Percentiles rank a stretch among this genome's conserved stretches.
phyloP scores from a whole-genome alignment of 2,888 invertebrate genomes.

The Liopterus haemorrhoidalis region DNA sequence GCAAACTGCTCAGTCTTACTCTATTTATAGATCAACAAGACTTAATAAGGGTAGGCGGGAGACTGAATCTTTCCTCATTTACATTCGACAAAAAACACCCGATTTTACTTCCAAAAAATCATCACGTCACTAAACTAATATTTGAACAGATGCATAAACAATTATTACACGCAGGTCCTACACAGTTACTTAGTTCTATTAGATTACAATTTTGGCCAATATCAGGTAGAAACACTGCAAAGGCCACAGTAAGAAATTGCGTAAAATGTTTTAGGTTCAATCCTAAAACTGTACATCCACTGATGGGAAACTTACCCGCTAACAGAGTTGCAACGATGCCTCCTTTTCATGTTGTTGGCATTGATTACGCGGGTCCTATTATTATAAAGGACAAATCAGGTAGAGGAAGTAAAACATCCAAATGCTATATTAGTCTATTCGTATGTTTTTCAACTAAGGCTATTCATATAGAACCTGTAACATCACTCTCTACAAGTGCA shows the following conservation, averaged over 20 bases:
- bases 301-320: too few species aligned
- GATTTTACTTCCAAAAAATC: not conserved
- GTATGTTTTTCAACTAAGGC: constrained; percentile 3
- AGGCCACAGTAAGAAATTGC: too few species aligned
- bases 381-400: too few species aligned
- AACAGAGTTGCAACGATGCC: too few species aligned
- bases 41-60: constrained; percentile 13
- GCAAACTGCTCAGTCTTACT: constrained; percentile 9
- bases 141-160: not conserved
- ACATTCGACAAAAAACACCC: constrained; percentile 1
- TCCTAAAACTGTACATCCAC: too few species aligned
- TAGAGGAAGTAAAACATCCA: not conserved
- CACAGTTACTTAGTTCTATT: too few species aligned
- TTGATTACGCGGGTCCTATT: too few species aligned
- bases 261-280: too few species aligned
- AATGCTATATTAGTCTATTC: not conserved
- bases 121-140: not conserved
- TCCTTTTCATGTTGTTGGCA: too few species aligned
- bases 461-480: not conserved
- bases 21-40: constrained; percentile 11
- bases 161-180: too few species aligned
- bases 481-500: not conserved
- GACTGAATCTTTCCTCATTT: constrained; percentile 1
- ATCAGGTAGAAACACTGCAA: too few species aligned
- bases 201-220: too few species aligned